Evolutionary conservation across 2,113 vertebrate species (phyloP), one percentile per base, ranked within the genome.

Genomic region (Catharus bicknelli): DNA sequence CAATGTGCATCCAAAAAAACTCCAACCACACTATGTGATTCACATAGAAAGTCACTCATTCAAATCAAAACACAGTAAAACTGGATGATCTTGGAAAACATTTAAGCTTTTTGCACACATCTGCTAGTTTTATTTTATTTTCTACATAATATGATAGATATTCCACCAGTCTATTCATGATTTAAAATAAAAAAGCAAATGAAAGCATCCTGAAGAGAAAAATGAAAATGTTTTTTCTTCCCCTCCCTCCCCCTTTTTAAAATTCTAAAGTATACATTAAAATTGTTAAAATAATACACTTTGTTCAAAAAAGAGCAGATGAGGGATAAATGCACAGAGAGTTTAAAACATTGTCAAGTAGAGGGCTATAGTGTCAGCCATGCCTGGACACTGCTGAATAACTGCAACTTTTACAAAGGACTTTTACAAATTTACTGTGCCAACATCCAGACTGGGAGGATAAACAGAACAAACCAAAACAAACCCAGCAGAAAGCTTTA

Each of bases 401-500:
- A 88, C 27, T 45, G 53, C n/a, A 69, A 20, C 75, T 51, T 74
- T 83, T 55, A 73, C 40, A 92, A 77, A 90, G 61, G 58, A 43
- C 7, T 6, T 76, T 69, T 51, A 51, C 26, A 47, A 55, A 73
- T 85, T 54, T 57, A 51, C 76, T 3, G 15, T 91, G 91, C 82
- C 82, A 87, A 67, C 4, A 5, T 59, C 74, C 53, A 87, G 61
- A 59, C 2, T 9, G 38, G 67, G 50, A 83, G 30, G 54, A 43
- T 83, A 88, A 94, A 90, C 63, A 70, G 55, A 95, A 79, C 23
- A 92, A 93, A 89, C 25, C 38, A 88, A 94, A 96, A 73, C 55
- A 86, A 88, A 92, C 26, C 26, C 67, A 88, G 76, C 19, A 88
- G 47, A 92, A 94, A 90, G 67, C 69, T 74, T 91, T 20, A 95